Base-by-base conservation (phyloP, 2,888 invertebrate species). In the Tillus elongatus region DNA sequence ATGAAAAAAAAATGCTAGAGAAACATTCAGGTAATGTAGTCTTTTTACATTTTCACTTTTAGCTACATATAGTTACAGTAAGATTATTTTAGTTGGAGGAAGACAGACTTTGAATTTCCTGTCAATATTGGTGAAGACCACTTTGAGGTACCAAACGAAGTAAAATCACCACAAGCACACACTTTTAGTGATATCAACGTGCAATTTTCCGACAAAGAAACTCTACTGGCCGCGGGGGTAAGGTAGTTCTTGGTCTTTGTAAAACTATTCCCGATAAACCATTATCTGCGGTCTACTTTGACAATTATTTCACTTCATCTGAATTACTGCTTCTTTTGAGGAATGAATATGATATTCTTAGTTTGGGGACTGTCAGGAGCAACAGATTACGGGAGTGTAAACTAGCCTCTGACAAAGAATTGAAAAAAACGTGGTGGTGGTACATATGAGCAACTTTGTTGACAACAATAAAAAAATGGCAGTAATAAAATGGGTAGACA, bases 401-500 rank as follows among this genome's bases (percentile, higher is more conserved):
- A 19, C n/a, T 19, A n/a, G n/a, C 6, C 6, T n/a, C 24, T 6
- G 24, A 19, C 24, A 19, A 19, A 19, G 24, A 19, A 19, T 19
- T 19, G 24, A 19, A 19, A 19, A n/a, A 45, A 43, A 28, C 15
- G 15, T 4, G 40, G 38, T 10, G 37, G 42, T 39, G 41, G 44
- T 27, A 32, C 15, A 12, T 41, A 24, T 35, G 40, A 40, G 28
- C 41, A 45, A 15, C 40, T 39, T 30, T 33, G 28, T 39, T n/a
- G 41, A 38, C 29, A 36, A 35, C 27, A 12, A 8, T 12, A 27
- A 19, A 33, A 15, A 35, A 38, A 30, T 13, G n/a, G 42, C 47
- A 27, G 39, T 50, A n/a, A 37, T 49, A 8, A 52, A 51, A 41
- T 52, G 47, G 46, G 36, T 33, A 11, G 49, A 45, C 30, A 51